A percentile compares a stretch with the other conserved stretches of the same genome.
These are phyloP conservation scores for Pachyuromys duprasi DNA, from an alignment of 2,797 vertebrate species.

Conservation along the genomic window DNA sequence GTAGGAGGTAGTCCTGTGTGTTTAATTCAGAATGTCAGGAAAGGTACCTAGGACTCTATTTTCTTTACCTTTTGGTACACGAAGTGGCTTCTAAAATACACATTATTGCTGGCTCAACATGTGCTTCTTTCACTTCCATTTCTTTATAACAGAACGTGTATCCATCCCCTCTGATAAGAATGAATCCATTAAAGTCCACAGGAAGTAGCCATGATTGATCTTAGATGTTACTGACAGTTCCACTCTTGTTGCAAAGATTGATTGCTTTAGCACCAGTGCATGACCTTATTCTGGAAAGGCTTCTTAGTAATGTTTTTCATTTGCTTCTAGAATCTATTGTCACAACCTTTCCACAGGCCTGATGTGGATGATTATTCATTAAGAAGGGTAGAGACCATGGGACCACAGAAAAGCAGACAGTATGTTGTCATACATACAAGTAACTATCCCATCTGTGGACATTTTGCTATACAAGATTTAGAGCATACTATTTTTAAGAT, in stretches of 20 bases:
- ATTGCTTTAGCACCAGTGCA: conserved; percentile 14
- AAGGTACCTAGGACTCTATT: not conserved
- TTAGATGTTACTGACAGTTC: not conserved
- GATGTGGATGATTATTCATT: not conserved
- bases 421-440: not conserved
- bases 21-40: conserved; percentile 51
- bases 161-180: not conserved
- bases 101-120: not conserved
- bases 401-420: not conserved
- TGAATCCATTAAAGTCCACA: not conserved
- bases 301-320: conserved; percentile 43
- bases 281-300: not conserved
- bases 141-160: conserved; percentile 3
- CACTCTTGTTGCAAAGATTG: conserved; percentile 14
- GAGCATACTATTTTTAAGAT: not conserved
- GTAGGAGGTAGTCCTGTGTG: not conserved
- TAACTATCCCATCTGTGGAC: not conserved
- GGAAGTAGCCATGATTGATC: not conserved
- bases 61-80: not conserved
- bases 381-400: not conserved
- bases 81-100: not conserved
- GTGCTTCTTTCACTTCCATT: not conserved
- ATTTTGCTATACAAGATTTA: not conserved
- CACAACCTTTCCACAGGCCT: not conserved
- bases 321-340: not conserved